phyloP scores from a whole-genome alignment of 2,113 vertebrate species.

The Pungitius pungitius region DNA sequence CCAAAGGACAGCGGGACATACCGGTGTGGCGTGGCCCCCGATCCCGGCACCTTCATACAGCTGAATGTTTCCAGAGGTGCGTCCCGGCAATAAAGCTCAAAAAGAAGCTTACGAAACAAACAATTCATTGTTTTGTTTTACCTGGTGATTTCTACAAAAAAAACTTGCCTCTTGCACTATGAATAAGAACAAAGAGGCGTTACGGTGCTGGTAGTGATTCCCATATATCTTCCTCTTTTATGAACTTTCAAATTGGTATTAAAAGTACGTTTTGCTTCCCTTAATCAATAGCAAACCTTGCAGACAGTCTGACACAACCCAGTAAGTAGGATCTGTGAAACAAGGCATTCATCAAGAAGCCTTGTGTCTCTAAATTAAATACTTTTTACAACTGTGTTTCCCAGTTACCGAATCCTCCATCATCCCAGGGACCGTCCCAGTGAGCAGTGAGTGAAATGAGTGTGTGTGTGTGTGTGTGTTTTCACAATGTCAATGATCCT shows the following conservation, averaged over 20 bases:
- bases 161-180: neutral
- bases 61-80: slow-evolving; percentile 56
- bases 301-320: neutral
- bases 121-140: neutral
- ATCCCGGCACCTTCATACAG: slow-evolving; percentile 6
- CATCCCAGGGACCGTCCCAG: neutral
- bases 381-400: neutral
- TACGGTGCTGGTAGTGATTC: neutral
- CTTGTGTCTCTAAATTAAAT: neutral
- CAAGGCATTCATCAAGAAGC: neutral
- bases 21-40: slow-evolving; percentile 50
- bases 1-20: slow-evolving; percentile 53
- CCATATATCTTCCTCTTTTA: slow-evolving; percentile 43
- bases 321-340: neutral
- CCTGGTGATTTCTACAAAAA: neutral
- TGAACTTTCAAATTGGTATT: slow-evolving; percentile 12
- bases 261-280: neutral
- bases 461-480: neutral
- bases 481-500: neutral
- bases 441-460: slow-evolving; percentile 39
- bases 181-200: slow-evolving; percentile 37
- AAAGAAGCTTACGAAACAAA: neutral
- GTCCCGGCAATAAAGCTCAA: too few species aligned
- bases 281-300: neutral
- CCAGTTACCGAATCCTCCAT: slow-evolving; percentile 1